These are phyloP conservation scores for Crypturellus undulatus DNA, from an alignment of 2,113 vertebrate genomes.

Conservation along the genomic window DNA sequence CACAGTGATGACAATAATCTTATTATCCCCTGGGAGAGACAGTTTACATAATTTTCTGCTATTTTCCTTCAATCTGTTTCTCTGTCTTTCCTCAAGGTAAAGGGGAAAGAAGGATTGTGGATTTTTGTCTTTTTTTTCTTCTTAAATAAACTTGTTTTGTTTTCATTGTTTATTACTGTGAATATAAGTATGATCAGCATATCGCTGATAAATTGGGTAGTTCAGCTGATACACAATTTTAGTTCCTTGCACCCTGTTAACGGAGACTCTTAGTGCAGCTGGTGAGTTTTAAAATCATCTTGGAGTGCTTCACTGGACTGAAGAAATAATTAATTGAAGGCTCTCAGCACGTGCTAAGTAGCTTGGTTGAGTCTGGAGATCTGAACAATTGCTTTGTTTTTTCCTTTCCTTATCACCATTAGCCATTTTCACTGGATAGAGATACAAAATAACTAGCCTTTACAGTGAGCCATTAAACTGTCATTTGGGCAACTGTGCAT, in stretches of 20 bases:
- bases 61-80: not conserved
- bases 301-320: slow-evolving; percentile 73
- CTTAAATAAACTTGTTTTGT: not conserved
- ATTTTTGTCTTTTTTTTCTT: not conserved
- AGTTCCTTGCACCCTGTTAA: slow-evolving; percentile 42
- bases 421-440: slow-evolving; percentile 81
- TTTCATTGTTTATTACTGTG: slow-evolving; percentile 11
- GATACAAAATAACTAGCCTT: slow-evolving; percentile 84
- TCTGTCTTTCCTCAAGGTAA: not conserved
- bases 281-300: slow-evolving; percentile 75
- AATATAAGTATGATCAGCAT: not conserved
- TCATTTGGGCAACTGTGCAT: slow-evolving; percentile 84
- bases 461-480: slow-evolving; percentile 84
- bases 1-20: not conserved
- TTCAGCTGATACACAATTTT: slow-evolving; percentile 20
- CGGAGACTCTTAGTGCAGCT: slow-evolving; percentile 63
- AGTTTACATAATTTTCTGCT: not conserved
- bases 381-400: slow-evolving; percentile 75
- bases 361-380: slow-evolving; percentile 64
- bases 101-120: not conserved
- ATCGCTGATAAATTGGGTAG: slow-evolving; percentile 22
- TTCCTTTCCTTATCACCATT: slow-evolving; percentile 79
- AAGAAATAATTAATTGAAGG: slow-evolving; percentile 74
- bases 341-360: slow-evolving; percentile 67
- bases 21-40: not conserved